These are phyloP conservation scores for Cephalopholis sonnerati DNA, from an alignment of 2,113 vertebrate species.

Conservation along the genomic window DNA sequence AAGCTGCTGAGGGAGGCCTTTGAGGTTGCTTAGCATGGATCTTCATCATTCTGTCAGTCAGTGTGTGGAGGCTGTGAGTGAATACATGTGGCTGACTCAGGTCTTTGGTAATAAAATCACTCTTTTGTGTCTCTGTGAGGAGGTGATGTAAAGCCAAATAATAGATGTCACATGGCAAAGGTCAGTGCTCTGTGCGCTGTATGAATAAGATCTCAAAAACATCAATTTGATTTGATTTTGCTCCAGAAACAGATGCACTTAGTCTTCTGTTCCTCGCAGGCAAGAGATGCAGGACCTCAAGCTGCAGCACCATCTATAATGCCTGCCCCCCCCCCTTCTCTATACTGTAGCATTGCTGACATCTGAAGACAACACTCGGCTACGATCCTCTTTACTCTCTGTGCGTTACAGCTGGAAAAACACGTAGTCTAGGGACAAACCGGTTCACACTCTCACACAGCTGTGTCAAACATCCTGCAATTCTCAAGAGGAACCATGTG, in stretches of 20 bases:
- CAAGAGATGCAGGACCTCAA: not conserved
- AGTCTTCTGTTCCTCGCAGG: not conserved
- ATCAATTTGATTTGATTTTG: slow-evolving; percentile 14
- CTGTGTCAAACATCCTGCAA: slow-evolving; percentile 65
- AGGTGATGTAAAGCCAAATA: slow-evolving; percentile 15
- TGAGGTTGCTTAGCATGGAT: slow-evolving; percentile 43
- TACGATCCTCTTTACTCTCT: slow-evolving; percentile 48
- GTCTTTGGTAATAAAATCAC: slow-evolving; percentile 9
- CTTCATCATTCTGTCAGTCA: slow-evolving; percentile 55
- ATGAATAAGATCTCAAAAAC: slow-evolving; percentile 10
- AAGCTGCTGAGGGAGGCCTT: slow-evolving; percentile 49
- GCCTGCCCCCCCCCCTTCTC: not conserved
- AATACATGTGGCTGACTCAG: slow-evolving; percentile 36
- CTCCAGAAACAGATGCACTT: slow-evolving; percentile 28
- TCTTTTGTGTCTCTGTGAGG: not conserved
- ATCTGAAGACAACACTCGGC: slow-evolving; percentile 49
- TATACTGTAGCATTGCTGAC: slow-evolving; percentile 33
- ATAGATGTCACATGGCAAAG: slow-evolving; percentile 20
- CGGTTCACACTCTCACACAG: slow-evolving; percentile 52
- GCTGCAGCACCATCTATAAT: slow-evolving; percentile 35
- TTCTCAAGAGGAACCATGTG: slow-evolving; percentile 39
- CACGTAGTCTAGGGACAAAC: slow-evolving; percentile 57
- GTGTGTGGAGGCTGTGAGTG: slow-evolving; percentile 31
- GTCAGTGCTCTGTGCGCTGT: slow-evolving; percentile 34
- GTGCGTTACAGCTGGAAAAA: slow-evolving; percentile 78